phyloP scores from a whole-genome alignment of 2,888 invertebrate genomes.

The Athrips mouffetella region DNA sequence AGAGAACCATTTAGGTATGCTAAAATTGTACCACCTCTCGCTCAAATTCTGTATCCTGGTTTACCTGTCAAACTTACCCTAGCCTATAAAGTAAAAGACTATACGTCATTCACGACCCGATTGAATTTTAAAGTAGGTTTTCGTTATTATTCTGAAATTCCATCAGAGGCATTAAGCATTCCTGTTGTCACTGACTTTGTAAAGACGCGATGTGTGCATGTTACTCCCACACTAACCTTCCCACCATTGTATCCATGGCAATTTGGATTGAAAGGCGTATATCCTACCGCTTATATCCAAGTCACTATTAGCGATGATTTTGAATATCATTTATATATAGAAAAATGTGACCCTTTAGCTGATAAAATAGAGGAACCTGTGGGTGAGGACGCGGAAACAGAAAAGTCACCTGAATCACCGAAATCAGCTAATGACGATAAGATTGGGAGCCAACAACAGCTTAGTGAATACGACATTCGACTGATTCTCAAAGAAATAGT shows the following conservation, averaged over 20 bases:
- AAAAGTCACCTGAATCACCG: too few species aligned
- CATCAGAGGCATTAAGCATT: slow-evolving; percentile 42
- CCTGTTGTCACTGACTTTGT: slow-evolving; percentile 42
- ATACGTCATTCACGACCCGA: slow-evolving; percentile 34
- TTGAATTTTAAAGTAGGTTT: slow-evolving; percentile 50
- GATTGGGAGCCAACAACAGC: background rate
- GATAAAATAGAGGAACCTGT: slow-evolving; percentile 38
- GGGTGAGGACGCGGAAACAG: too few species aligned
- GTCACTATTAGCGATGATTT: slow-evolving; percentile 30
- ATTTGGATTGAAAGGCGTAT: background rate
- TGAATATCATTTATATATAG: slow-evolving; percentile 46
- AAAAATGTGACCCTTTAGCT: too few species aligned
- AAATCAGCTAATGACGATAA: background rate
- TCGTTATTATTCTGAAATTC: slow-evolving; percentile 30
- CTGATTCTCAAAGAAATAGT: background rate
- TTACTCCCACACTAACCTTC: slow-evolving; percentile 43
- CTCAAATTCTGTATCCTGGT: slow-evolving; percentile 52
- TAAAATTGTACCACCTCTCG: slow-evolving; percentile 41
- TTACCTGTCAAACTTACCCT: slow-evolving; percentile 43
- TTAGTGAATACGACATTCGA: slow-evolving; percentile 23
- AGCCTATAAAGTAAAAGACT: slow-evolving; percentile 38
- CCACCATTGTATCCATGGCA: slow-evolving; percentile 57
- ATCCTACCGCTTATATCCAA: background rate
- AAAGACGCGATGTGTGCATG: slow-evolving; percentile 28
- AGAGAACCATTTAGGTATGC: slow-evolving; percentile 35